A percentile compares a stretch with the other conserved stretches of the same genome.
Evolutionary conservation across 2,113 vertebrate genomes (phyloP).

Genomic region (Nestor notabilis): DNA sequence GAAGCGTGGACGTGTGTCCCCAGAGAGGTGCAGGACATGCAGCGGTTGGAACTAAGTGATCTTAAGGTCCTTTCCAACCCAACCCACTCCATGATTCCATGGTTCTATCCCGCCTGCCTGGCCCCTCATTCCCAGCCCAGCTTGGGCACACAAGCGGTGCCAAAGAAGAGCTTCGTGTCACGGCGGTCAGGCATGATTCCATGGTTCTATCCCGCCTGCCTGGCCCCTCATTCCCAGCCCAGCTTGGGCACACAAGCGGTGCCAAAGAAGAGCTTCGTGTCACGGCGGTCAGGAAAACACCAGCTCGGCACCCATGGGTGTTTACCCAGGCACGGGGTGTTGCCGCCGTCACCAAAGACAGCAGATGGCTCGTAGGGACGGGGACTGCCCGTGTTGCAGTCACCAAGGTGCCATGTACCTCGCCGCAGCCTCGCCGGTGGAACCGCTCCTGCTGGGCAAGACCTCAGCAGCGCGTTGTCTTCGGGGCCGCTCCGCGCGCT

Average conservation of each 20-base stretch:
- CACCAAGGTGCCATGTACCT: background rate
- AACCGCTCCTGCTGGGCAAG: background rate
- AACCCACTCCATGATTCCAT: background rate
- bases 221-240: background rate
- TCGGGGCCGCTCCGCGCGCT: background rate
- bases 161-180: background rate
- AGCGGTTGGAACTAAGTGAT: background rate
- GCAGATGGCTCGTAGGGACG: background rate
- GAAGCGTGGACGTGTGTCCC: rapidly evolving
- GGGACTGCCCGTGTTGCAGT: background rate
- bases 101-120: background rate
- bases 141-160: rapidly evolving
- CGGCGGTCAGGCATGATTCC: background rate
- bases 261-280: background rate
- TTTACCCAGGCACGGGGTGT: background rate
- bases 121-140: background rate
- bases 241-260: rapidly evolving
- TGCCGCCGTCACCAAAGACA: background rate
- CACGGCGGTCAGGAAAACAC: rapidly evolving
- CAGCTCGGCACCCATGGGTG: rapidly evolving
- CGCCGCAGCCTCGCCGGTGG: rapidly evolving
- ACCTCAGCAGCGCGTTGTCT: background rate
- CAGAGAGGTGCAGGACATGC: background rate
- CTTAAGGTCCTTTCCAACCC: background rate
- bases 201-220: background rate